phyloP scores from a whole-genome alignment of 2,797 vertebrate genomes.

The Esox masquinongy region DNA sequence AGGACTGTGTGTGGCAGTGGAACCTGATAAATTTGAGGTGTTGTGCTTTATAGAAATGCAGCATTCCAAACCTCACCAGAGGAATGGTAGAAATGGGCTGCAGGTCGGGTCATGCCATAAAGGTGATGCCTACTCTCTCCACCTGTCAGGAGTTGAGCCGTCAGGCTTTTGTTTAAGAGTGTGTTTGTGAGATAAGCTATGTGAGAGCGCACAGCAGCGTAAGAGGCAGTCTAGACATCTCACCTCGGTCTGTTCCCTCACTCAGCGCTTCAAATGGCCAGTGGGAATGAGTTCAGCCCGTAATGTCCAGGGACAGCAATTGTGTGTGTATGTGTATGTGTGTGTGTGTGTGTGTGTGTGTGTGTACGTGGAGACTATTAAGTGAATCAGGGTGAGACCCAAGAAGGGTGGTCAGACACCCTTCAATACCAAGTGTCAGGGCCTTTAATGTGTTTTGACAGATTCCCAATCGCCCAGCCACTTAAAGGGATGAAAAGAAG shows the following conservation, averaged over 20 bases:
- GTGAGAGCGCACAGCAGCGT: background rate
- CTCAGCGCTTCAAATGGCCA: conserved; percentile 2
- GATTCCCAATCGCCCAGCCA: background rate
- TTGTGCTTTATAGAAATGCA: background rate
- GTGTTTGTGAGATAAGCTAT: conserved; percentile 18
- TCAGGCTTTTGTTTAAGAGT: conserved; percentile 19
- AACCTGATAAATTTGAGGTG: too few relatives aligned
- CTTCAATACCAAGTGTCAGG: background rate
- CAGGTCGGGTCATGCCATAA: conserved; percentile 9
- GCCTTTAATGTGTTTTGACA: background rate
- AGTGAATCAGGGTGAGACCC: background rate
- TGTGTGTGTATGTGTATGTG: background rate
- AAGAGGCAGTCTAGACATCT: conserved; percentile 24
- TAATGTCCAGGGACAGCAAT: background rate
- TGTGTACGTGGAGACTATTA: background rate
- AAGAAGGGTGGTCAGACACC: background rate
- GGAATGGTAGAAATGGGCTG: conserved; percentile 12
- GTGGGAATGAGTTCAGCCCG: background rate
- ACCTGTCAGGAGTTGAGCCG: conserved; percentile 3
- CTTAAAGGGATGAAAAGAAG: background rate
- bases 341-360: background rate
- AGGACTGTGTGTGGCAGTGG: too few relatives aligned
- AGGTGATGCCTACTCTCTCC: conserved; percentile 10
- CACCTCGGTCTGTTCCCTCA: conserved; percentile 3
- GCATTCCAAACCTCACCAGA: background rate